Evolutionary conservation across 2,888 invertebrate species (phyloP).

Genomic region (Drosophila histrio): DNA sequence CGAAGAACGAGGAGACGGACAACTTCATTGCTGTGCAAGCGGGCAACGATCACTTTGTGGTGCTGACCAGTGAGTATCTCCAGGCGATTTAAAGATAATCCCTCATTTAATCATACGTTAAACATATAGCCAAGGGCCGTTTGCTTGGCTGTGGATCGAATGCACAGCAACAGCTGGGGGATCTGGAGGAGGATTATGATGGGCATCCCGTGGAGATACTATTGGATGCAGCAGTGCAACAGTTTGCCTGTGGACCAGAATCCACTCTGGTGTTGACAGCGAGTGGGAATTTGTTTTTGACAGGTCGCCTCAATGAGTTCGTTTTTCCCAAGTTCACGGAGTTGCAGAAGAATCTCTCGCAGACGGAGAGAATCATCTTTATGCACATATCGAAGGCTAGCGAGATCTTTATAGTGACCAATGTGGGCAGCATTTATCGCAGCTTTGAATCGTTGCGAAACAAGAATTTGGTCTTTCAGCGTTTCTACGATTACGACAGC

Average conservation of each 20-base stretch:
- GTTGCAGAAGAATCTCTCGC: constrained; percentile 81
- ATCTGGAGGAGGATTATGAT: constrained; percentile 61
- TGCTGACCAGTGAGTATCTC: constrained; percentile 82
- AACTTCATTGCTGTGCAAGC: constrained; percentile 81
- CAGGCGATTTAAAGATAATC: neutral
- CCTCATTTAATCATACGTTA: neutral
- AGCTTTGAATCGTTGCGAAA: constrained; percentile 81
- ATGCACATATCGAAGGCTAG: constrained; percentile 83
- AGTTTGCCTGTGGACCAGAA: constrained; percentile 82
- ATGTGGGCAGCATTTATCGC: constrained; percentile 82
- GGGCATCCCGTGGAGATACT: constrained; percentile 81
- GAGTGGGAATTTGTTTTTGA: constrained; percentile 79
- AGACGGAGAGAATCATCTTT: constrained; percentile 81
- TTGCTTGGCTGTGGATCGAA: constrained; percentile 83
- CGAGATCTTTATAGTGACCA: constrained; percentile 83
- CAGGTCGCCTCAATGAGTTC: constrained; percentile 82
- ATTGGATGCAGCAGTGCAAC: constrained; percentile 77
- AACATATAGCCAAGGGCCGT: constrained; percentile 80
- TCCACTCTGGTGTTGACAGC: constrained; percentile 83
- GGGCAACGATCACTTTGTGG: constrained; percentile 83
- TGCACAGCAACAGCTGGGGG: constrained; percentile 79
- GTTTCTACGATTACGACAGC: constrained; percentile 83
- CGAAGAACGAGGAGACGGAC: constrained; percentile 81
- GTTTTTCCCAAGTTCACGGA: constrained; percentile 82
- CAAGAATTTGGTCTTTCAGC: constrained; percentile 83